Evolutionary conservation across 2,797 vertebrate species (phyloP).

Genomic region (Borostomias antarcticus): DNA sequence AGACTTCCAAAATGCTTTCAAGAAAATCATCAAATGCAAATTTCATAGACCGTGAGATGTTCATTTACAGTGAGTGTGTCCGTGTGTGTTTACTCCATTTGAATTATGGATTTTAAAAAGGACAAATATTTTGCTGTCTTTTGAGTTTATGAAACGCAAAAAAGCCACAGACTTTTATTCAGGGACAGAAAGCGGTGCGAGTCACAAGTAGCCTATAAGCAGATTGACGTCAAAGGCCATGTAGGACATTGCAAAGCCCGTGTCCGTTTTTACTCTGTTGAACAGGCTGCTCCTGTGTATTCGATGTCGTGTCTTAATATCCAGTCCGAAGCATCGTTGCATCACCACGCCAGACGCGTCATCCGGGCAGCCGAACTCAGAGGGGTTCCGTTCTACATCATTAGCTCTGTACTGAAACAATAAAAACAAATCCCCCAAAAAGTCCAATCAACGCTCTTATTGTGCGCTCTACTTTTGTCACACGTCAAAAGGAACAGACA

Average conservation of each 20-base stretch:
- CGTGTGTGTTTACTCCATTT: conserved; percentile 11
- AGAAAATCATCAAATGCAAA: conserved; percentile 96
- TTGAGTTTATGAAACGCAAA: conserved; percentile 39
- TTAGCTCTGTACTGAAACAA: conserved; percentile 61
- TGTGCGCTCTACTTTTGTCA: conserved; percentile 50
- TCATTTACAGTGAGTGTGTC: background rate
- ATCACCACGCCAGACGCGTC: conserved; percentile 65
- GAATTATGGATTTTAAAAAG: conserved; percentile 14
- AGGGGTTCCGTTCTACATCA: conserved; percentile 60
- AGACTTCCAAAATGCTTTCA: conserved; percentile 98
- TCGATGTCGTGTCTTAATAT: conserved; percentile 67
- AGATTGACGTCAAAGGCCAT: conserved; percentile 9
- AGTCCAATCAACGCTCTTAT: conserved; percentile 55
- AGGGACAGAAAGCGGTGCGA: conserved; percentile 57
- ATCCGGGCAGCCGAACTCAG: conserved; percentile 62
- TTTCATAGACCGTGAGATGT: conserved; percentile 81
- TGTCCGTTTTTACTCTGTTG: conserved; percentile 37
- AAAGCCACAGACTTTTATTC: conserved; percentile 53
- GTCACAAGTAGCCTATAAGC: conserved; percentile 28
- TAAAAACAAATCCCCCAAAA: no score
- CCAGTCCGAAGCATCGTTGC: conserved; percentile 65
- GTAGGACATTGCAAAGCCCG: conserved; percentile 31
- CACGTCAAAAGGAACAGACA: no score
- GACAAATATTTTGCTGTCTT: conserved; percentile 20
- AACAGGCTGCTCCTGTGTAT: conserved; percentile 64